Conservation (phyloP, 2,888 invertebrate genomes). For the Dolichopus griseipennis region DNA sequence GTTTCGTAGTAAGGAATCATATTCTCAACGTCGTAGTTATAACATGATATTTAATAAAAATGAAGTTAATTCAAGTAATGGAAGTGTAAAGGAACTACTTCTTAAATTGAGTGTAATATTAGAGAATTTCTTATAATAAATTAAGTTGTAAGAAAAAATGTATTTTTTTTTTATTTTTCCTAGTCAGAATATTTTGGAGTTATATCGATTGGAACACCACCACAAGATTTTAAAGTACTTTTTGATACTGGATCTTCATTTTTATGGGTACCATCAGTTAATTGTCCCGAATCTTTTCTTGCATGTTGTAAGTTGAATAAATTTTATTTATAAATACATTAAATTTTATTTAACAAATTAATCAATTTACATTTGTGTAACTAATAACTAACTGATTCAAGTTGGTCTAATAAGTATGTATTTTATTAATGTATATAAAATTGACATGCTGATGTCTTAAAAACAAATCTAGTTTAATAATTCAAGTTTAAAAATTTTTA, state of each 20-base stretch:
- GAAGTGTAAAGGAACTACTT: constrained; percentile 69
- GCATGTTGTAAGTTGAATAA: constrained; percentile 67
- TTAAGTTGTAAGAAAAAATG: constrained; percentile 12
- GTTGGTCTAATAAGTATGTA: too few relatives aligned
- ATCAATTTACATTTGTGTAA: too few relatives aligned
- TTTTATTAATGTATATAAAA: too few relatives aligned
- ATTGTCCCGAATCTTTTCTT: constrained; percentile 82
- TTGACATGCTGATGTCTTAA: too few relatives aligned
- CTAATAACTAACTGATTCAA: too few relatives aligned
- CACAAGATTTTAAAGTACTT: constrained; percentile 87
- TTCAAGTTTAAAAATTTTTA: too few relatives aligned
- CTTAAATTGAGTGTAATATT: constrained; percentile 86
- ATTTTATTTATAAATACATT: too few relatives aligned
- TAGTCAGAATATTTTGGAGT: constrained; percentile 94
- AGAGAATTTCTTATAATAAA: constrained; percentile 28
- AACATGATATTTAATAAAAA: too few relatives aligned
- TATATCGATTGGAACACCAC: constrained; percentile 83
- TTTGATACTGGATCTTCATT: constrained; percentile 99
- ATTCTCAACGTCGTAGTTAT: too few relatives aligned
- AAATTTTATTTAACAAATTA: too few relatives aligned
- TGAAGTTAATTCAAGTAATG: constrained; percentile 48
- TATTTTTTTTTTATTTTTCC: constrained; percentile 21
- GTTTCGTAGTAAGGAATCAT: too few relatives aligned
- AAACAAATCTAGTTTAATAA: too few relatives aligned
- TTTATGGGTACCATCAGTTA: constrained; percentile 96